phyloP scores from a whole-genome alignment of 2,113 vertebrate species.

The Xyrauchen texanus region DNA sequence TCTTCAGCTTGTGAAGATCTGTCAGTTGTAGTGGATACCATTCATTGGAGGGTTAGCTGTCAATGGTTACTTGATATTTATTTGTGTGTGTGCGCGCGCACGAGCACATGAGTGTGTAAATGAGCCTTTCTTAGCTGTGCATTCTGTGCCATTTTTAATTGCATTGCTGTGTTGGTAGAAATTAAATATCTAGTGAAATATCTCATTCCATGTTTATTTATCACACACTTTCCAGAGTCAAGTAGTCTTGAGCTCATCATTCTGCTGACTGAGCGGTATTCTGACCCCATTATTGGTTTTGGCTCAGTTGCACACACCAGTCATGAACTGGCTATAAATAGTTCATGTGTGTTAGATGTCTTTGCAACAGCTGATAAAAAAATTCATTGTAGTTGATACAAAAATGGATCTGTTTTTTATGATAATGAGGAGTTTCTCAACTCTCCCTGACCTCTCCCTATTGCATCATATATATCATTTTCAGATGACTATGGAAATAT shows the following conservation, averaged over 20 bases:
- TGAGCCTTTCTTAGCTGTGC: no score
- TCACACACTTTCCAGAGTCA: not conserved
- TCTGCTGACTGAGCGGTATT: not conserved
- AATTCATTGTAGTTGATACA: not conserved
- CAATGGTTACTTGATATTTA: no score
- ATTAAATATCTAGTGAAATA: not conserved
- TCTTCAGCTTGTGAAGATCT: no score
- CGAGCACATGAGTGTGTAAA: no score
- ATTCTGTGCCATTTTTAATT: not conserved
- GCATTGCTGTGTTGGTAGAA: not conserved
- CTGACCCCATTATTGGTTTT: not conserved
- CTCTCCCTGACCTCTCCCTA: no score
- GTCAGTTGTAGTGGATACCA: no score
- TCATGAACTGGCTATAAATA: not conserved
- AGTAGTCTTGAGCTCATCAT: not conserved
- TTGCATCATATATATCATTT: no score
- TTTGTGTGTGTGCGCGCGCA: no score
- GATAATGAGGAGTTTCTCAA: no score
- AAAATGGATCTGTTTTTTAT: no score
- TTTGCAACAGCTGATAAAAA: conserved; percentile 4
- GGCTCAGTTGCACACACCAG: not conserved
- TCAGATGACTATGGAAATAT: no score
- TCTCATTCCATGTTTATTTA: not conserved
- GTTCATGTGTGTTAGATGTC: not conserved
- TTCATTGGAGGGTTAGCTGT: no score